phyloP scores from a whole-genome alignment of 2,888 invertebrate genomes.

The Sycophila texana region DNA sequence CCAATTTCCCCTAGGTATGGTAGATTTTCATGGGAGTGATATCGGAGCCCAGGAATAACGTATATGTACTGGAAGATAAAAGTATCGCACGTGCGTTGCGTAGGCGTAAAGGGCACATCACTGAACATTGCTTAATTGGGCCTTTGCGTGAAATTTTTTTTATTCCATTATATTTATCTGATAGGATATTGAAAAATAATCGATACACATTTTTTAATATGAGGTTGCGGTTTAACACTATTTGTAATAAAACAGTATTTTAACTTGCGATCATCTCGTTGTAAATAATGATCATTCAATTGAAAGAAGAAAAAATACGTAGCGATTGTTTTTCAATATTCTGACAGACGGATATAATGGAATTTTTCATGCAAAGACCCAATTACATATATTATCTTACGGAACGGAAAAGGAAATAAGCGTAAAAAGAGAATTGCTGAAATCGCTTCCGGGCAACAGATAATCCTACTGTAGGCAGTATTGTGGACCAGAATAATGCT shows the following conservation, averaged over 20 bases:
- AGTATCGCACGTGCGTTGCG: slow-evolving; percentile 16
- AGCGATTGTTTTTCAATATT: too few species aligned
- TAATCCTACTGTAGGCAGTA: slow-evolving; percentile 22
- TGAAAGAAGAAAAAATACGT: too few species aligned
- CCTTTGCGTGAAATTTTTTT: too few species aligned
- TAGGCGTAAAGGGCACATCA: neutral
- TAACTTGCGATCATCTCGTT: too few species aligned
- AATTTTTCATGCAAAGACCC: neutral
- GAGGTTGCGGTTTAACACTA: too few species aligned
- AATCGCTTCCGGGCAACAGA: slow-evolving; percentile 14
- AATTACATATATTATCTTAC: neutral
- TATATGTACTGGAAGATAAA: neutral
- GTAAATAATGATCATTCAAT: too few species aligned
- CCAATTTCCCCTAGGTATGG: neutral
- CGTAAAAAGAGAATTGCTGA: neutral
- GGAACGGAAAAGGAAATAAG: neutral
- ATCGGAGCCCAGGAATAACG: neutral
- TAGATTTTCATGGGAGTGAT: neutral
- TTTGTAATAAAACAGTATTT: too few species aligned
- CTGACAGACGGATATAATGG: too few species aligned
- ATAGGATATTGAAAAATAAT: too few species aligned
- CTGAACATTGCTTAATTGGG: slow-evolving; percentile 16
- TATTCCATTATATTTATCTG: too few species aligned
- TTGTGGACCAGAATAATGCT: neutral
- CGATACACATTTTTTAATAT: too few species aligned